A percentile compares a stretch with the other conserved stretches of the same genome.
Evolutionary conservation across 2,888 invertebrate species (phyloP).

Genomic region (Sesia bembeciformis): DNA sequence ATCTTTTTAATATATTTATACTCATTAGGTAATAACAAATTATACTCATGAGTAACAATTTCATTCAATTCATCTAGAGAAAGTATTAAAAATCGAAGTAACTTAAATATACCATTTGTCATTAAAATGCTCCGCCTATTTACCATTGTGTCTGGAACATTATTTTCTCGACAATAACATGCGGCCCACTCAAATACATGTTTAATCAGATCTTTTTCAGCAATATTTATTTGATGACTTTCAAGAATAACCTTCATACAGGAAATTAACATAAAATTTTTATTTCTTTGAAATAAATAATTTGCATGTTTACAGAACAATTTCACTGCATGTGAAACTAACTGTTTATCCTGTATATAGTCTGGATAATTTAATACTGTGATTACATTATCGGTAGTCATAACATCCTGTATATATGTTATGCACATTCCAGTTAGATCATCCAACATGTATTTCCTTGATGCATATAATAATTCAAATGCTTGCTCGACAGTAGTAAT

Average conservation of each 20-base stretch:
- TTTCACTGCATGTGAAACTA: slow-evolving; percentile 66
- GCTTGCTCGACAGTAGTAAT: slow-evolving; percentile 74
- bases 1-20: slow-evolving; percentile 24
- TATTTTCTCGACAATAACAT: slow-evolving; percentile 60
- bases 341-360: slow-evolving; percentile 69
- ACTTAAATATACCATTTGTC: slow-evolving; percentile 50
- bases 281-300: slow-evolving; percentile 66
- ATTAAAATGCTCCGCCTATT: slow-evolving; percentile 56
- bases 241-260: slow-evolving; percentile 67
- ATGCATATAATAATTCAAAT: slow-evolving; percentile 77
- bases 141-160: slow-evolving; percentile 42
- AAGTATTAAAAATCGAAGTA: slow-evolving; percentile 57
- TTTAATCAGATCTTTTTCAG: slow-evolving; percentile 67
- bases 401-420: slow-evolving; percentile 66
- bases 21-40: slow-evolving; percentile 46
- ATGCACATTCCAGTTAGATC: slow-evolving; percentile 66
- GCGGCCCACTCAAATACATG: slow-evolving; percentile 72
- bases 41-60: slow-evolving; percentile 35
- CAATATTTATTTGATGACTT: slow-evolving; percentile 63
- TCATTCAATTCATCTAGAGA: slow-evolving; percentile 48
- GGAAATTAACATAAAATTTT: slow-evolving; percentile 55
- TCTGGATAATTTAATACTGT: slow-evolving; percentile 76
- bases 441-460: slow-evolving; percentile 77
- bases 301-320: slow-evolving; percentile 72
- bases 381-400: slow-evolving; percentile 73